Evolutionary conservation across 2,797 vertebrate species (phyloP), one percentile per base, ranked within the genome.

Genomic region (Etheostoma nigrum): DNA sequence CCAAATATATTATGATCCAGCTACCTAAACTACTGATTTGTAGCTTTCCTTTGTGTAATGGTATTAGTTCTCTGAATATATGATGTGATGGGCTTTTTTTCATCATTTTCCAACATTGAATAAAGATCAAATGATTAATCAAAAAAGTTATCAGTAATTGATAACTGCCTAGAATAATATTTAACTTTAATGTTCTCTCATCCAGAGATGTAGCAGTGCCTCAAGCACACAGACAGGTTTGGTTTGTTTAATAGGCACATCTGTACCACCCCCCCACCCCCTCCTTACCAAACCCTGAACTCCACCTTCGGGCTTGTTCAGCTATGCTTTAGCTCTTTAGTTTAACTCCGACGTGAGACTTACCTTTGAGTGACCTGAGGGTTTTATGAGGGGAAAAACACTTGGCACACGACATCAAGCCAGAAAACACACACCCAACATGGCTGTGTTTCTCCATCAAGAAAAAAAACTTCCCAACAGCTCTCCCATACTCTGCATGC

Each of bases 401-500:
- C 25, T 69, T 45, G 19, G 25, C 36, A n/a, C 44, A 18, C 1
- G 4, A 63, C 36, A 21, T 10, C 15, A 66, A 69, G 36, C 10
- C 27, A 18, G 9, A 52, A 11, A 1, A 25, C 57, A 44, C 27
- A 47, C 70, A 1, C 44, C 33, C 67, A 73, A 76, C 68, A 75
- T 71, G 71, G 70, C 70, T 70, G 67, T 55, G 23, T 40, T 44
- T 48, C 6, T 16, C 19, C 11, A 4, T 4, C 48, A 30, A 12
- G 5, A 49, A n/a, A 47, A 13, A 16, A 16, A 67, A 16, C 18
- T 19, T 59, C 1, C 2, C 18, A 48, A 61, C 71, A 1, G 13
- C 69, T 49, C 40, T 87, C 45, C 57, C 36, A 87, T 92, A 74
- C 90, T 89, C 83, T 63, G 54, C 81, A 57, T 74, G 73, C 61